Evolutionary conservation across 1,140 invertebrate species (phyloP).

Genomic region (Chironomus striatipennis): DNA sequence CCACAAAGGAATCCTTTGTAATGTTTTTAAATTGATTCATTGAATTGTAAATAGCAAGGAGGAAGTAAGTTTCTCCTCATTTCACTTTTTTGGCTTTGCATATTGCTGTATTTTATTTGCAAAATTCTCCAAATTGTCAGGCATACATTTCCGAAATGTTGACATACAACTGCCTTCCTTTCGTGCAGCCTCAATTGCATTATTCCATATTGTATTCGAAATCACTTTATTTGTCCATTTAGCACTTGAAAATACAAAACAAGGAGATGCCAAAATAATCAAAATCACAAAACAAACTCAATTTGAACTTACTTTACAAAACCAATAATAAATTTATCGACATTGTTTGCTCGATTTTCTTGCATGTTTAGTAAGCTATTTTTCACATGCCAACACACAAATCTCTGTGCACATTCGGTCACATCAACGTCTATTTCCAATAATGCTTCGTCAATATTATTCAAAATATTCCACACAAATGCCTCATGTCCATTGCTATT

Average conservation of each 20-base stretch:
- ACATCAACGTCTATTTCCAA: conserved; percentile 17
- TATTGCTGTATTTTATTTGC: conserved; percentile 9
- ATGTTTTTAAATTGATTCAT: no score
- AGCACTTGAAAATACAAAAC: neutral
- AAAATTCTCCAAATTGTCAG: neutral
- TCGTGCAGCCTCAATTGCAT: neutral
- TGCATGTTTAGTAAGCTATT: conserved; percentile 6
- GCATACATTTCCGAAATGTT: neutral
- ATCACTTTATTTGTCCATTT: neutral
- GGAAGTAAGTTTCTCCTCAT: neutral
- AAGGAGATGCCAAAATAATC: neutral
- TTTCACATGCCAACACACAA: conserved; percentile 10
- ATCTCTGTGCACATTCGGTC: conserved; percentile 1
- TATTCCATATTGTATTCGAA: neutral
- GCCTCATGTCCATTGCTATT: neutral
- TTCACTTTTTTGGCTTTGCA: conserved; percentile 11
- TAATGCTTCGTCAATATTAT: conserved; percentile 11
- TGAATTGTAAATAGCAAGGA: no score
- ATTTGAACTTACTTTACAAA: neutral
- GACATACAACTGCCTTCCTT: neutral
- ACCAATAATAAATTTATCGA: neutral
- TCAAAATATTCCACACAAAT: neutral
- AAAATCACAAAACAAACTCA: neutral
- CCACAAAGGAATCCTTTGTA: no score
- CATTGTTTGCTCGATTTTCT: neutral